A percentile compares a stretch with the other conserved stretches of the same genome.
Evolutionary conservation across 2,888 invertebrate genomes (phyloP).

Genomic region (Spicauda simplicius): DNA sequence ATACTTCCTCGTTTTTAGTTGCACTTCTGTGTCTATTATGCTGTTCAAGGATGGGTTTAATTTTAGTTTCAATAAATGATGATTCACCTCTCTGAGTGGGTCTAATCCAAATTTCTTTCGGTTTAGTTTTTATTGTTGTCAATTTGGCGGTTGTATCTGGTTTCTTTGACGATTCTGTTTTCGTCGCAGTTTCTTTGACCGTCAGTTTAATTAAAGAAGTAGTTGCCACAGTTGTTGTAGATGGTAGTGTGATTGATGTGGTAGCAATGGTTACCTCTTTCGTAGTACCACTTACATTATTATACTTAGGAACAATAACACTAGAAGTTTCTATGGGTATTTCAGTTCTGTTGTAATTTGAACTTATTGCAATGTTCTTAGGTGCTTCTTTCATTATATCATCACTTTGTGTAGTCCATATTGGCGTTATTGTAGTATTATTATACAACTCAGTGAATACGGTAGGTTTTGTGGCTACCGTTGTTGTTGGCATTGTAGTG

Average conservation of each 20-base stretch:
- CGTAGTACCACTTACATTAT: slow-evolving; percentile 35
- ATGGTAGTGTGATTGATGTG: slow-evolving; percentile 38
- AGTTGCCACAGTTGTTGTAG: slow-evolving; percentile 31
- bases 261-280: slow-evolving; percentile 35
- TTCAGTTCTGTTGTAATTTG: slow-evolving; percentile 54
- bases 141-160: slow-evolving; percentile 59
- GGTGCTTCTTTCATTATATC: slow-evolving; percentile 30
- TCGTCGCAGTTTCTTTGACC: slow-evolving; percentile 45
- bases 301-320: slow-evolving; percentile 7
- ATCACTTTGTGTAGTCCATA: slow-evolving; percentile 25
- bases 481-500: slow-evolving; percentile 37
- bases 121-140: slow-evolving; percentile 72
- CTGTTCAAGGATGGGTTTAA: slow-evolving; percentile 56
- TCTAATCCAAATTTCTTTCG: slow-evolving; percentile 81
- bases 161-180: slow-evolving; percentile 56
- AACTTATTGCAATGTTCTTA: slow-evolving; percentile 42
- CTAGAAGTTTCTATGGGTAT: slow-evolving; percentile 42
- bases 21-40: slow-evolving; percentile 57
- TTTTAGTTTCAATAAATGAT: slow-evolving; percentile 60
- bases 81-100: slow-evolving; percentile 81
- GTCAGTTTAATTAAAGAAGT: slow-evolving; percentile 35
- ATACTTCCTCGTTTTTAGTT: slow-evolving; percentile 58
- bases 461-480: slow-evolving; percentile 14
- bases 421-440: slow-evolving; percentile 37
- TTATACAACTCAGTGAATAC: neutral